A percentile compares a stretch with the other conserved stretches of the same genome.
Evolutionary conservation across 1,140 invertebrate species (phyloP).

Genomic region (Hylaeus anthracinus): DNA sequence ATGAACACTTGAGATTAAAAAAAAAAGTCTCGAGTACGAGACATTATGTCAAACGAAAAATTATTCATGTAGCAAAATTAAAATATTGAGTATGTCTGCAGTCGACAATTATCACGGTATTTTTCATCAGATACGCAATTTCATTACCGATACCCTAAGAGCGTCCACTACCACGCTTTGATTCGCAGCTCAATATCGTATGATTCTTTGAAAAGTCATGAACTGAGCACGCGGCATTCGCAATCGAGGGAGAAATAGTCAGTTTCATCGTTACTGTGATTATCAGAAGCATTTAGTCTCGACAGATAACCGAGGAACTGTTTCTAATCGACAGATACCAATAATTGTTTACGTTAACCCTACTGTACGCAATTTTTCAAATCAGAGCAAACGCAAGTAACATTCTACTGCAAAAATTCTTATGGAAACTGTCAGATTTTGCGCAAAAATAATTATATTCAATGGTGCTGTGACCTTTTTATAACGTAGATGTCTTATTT

Average conservation of each 20-base stretch:
- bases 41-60: no score
- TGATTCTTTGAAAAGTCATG: conserved; percentile 23
- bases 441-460: no score
- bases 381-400: no score
- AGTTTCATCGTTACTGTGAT: neutral
- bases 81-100: neutral
- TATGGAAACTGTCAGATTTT: no score
- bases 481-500: no score
- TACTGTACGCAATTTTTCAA: no score
- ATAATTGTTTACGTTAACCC: neutral
- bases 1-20: no score
- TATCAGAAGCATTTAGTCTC: neutral
- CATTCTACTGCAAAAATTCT: no score
- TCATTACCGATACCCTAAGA: neutral
- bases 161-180: neutral
- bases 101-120: neutral
- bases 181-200: conserved; percentile 22
- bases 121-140: neutral
- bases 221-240: conserved; percentile 21
- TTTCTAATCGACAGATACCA: neutral
- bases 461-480: no score
- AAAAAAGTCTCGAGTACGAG: no score
- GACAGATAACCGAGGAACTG: neutral
- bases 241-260: conserved; percentile 6
- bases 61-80: no score